A percentile compares a stretch with the other conserved stretches of the same genome.
Conservation (phyloP, 2,888 invertebrate species). For the Harmothoe impar region DNA sequence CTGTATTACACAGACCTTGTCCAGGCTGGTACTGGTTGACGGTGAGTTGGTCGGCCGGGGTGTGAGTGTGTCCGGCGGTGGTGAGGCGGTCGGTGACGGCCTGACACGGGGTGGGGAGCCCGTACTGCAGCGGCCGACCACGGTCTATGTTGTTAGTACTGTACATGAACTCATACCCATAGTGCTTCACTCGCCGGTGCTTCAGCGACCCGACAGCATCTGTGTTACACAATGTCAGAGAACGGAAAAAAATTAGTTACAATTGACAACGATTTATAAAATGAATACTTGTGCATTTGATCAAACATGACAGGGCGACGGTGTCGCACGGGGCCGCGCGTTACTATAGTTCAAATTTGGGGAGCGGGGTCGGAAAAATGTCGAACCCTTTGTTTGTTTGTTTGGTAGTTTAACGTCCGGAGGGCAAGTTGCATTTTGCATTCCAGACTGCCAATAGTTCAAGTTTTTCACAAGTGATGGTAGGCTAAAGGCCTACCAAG, state of each 20-base stretch:
- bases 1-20: conserved; percentile 82
- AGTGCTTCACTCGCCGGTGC: conserved; percentile 93
- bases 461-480: no score
- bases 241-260: conserved; percentile 51
- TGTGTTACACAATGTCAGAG: not conserved
- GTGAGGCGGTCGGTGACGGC: conserved; percentile 87
- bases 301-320: no score
- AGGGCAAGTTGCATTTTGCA: no score
- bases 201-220: conserved; percentile 84
- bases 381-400: no score
- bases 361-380: no score
- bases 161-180: conserved; percentile 95
- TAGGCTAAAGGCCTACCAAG: no score
- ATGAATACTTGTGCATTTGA: no score
- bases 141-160: conserved; percentile 93
- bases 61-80: conserved; percentile 80
- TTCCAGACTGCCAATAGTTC: no score
- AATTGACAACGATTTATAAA: no score
- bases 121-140: conserved; percentile 86
- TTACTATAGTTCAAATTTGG: no score
- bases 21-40: conserved; percentile 84
- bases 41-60: conserved; percentile 83
- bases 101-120: conserved; percentile 89
- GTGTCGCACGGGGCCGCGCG: no score
- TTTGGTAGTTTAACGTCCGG: no score